A percentile compares a stretch with the other conserved stretches of the same genome.
Evolutionary conservation across 2,888 invertebrate species (phyloP).

Genomic region (Sipha maydis): DNA sequence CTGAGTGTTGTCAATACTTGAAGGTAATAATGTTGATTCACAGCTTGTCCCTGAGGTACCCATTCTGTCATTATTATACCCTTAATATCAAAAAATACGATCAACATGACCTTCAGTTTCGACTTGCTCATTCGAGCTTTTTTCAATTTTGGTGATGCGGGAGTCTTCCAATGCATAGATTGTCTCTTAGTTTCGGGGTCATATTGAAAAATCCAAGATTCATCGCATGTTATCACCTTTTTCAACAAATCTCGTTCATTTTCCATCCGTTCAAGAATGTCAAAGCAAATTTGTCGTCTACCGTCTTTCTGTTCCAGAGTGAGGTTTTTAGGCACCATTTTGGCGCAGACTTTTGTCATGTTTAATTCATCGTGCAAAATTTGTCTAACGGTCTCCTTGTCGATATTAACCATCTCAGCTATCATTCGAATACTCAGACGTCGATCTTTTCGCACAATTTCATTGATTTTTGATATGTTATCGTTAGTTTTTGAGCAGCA

Average conservation of each 20-base stretch:
- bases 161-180: no score
- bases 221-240: constrained; percentile 44
- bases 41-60: constrained; percentile 64
- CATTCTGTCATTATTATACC: constrained; percentile 64
- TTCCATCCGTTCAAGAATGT: constrained; percentile 42
- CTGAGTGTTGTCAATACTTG: constrained; percentile 59
- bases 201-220: constrained; percentile 52
- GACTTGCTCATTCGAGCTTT: constrained; percentile 63
- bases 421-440: constrained; percentile 60
- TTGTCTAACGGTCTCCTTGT: constrained; percentile 62
- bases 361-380: constrained; percentile 63
- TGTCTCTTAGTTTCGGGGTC: constrained; percentile 63
- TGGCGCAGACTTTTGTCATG: constrained; percentile 62
- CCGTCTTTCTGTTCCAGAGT: constrained; percentile 23
- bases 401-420: constrained; percentile 61
- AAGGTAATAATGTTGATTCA: constrained; percentile 62
- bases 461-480: constrained; percentile 46
- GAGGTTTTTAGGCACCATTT: constrained; percentile 48
- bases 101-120: constrained; percentile 59
- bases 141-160: constrained; percentile 48
- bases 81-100: constrained; percentile 63
- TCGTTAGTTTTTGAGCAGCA: constrained; percentile 32
- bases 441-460: constrained; percentile 30
- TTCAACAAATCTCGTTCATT: not conserved
- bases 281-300: constrained; percentile 31